Conservation (phyloP, 2,797 vertebrate genomes). For the Peromyscus eremicus region DNA sequence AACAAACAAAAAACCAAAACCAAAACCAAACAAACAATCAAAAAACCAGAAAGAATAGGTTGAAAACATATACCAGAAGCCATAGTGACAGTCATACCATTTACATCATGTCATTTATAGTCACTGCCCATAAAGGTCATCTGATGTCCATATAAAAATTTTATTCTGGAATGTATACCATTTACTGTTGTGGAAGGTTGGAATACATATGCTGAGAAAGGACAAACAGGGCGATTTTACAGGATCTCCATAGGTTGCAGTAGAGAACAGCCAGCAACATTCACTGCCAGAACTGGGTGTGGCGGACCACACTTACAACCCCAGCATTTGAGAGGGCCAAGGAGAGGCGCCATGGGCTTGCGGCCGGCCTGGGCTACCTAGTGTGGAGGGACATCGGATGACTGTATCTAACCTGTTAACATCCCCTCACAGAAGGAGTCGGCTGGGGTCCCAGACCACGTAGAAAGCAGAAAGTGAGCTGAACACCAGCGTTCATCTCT, state of each 20-base stretch:
- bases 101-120: not conserved
- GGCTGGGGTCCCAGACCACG: too few relatives aligned
- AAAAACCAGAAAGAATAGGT: not conserved
- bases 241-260: not conserved
- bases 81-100: not conserved
- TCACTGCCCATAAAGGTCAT: not conserved
- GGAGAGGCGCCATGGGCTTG: not conserved
- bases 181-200: not conserved
- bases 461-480: not conserved
- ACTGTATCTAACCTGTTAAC: not conserved
- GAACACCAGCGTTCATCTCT: not conserved
- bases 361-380: not conserved
- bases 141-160: not conserved
- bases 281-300: not conserved
- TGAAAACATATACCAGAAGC: slow-evolving; percentile 23
- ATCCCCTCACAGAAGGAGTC: not conserved
- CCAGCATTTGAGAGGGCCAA: not conserved
- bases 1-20: too few relatives aligned
- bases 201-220: not conserved
- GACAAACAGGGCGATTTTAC: not conserved
- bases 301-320: too few relatives aligned
- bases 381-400: not conserved
- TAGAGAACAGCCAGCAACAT: not conserved
- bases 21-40: too few relatives aligned
- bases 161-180: not conserved